These are phyloP conservation scores for Prionailurus bengalensis DNA, from an alignment of 2,113 vertebrate species.

Conservation along the genomic window DNA sequence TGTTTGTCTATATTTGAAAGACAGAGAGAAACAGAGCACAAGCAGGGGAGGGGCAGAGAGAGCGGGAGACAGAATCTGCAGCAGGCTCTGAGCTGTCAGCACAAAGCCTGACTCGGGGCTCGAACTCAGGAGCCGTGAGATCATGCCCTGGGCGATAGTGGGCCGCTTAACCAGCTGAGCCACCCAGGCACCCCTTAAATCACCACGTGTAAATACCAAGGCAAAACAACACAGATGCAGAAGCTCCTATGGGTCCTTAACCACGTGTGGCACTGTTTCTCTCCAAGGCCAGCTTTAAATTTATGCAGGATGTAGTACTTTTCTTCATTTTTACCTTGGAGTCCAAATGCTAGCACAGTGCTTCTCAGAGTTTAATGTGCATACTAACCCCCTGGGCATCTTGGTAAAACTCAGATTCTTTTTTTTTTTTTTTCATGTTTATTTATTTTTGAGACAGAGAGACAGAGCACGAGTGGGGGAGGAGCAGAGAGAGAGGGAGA, in stretches of 20 bases:
- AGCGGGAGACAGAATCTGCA: too few species aligned
- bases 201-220: slow-evolving; percentile 38
- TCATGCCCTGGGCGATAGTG: too few species aligned
- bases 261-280: neutral
- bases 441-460: too few species aligned
- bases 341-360: neutral
- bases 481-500: too few species aligned
- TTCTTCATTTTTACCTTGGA: slow-evolving; percentile 25
- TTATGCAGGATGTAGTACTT: slow-evolving; percentile 41
- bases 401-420: neutral
- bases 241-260: slow-evolving; percentile 22
- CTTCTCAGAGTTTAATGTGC: neutral
- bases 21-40: too few species aligned
- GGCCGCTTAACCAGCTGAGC: too few species aligned
- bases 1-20: too few species aligned
- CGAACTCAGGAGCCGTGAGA: too few species aligned
- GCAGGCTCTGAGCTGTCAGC: too few species aligned
- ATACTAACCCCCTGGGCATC: neutral
- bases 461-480: too few species aligned
- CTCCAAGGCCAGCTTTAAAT: neutral
- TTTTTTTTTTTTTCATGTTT: too few species aligned
- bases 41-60: too few species aligned
- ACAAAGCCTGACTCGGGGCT: rapidly evolving
- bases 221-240: slow-evolving; percentile 58
- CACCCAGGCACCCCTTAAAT: slow-evolving; percentile 5